phyloP scores from a whole-genome alignment of 2,797 vertebrate species.

The Triplophysa yarkandensis region DNA sequence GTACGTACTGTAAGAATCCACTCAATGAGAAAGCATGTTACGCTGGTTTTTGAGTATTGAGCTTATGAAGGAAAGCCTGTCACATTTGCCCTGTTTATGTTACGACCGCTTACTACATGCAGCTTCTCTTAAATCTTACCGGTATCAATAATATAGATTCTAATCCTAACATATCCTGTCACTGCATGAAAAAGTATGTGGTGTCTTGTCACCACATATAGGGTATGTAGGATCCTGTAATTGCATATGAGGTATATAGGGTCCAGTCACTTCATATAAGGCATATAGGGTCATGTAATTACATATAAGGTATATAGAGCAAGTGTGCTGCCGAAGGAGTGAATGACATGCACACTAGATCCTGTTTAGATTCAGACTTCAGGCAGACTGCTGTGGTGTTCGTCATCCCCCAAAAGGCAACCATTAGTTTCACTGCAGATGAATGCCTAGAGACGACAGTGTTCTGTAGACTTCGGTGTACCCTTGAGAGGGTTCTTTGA shows the following conservation, averaged over 20 bases:
- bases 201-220: no score
- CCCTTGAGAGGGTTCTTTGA: conserved; percentile 13
- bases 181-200: conserved; percentile 25
- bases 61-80: neutral
- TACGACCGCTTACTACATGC: no score
- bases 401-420: neutral
- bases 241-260: no score
- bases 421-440: conserved; percentile 4
- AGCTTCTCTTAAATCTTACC: no score
- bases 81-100: no score
- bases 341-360: neutral
- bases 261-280: no score
- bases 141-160: no score
- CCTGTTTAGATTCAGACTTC: no score
- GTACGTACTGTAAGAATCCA: conserved; percentile 6
- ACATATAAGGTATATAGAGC: no score
- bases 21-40: neutral
- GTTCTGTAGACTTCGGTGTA: neutral
- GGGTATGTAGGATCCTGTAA: no score
- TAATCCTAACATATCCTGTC: no score
- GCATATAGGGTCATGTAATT: no score
- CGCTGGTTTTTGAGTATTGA: neutral
- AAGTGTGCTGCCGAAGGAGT: neutral
- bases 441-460: conserved; percentile 12
- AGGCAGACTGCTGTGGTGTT: conserved; percentile 9